Evolutionary conservation across 23 tunicate species (phyloP), one percentile per base, ranked within the genome.

Genomic region (Ascidia mentula): DNA sequence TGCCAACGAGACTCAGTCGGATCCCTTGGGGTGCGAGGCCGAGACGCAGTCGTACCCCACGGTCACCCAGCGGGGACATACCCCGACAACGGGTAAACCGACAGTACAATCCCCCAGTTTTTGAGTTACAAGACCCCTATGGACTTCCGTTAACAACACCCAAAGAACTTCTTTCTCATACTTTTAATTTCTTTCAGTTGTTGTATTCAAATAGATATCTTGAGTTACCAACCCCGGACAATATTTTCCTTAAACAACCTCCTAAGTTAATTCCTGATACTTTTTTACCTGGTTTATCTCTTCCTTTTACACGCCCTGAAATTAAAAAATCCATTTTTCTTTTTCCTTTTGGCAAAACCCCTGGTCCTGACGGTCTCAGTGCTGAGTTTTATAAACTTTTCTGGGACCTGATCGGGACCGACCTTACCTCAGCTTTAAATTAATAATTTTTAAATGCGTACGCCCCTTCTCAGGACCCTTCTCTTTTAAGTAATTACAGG

Each of bases 281-380:
- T 20, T 3, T 20, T 20, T 20, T 9, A 3, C 7, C 7, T 1
- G 24, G 24, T 5, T 28, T 53, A 53, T 3, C 13, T 1, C 22
- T 20, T 28, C 7, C 65, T 9, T 53, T 53, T 9, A 53, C 65
- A 26, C 1, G 1, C 12, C 65, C 22, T 20, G 65, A 53, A 53
- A 6, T 53, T 9, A 53, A 53, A 53, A 3, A 3, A 6, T 20
- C 65, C 22, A 53, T 53, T 28, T 53, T 28, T 28, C 65, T 53
- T 28, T 53, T 53, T 28, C 65, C 65, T 28, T 5, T 28, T 9
- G 65, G 7, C 13, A 53, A 53, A 53, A 12, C 13, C 65, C 65
- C 65, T 3, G 65, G 65, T 28, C 65, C 65, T 28, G 65, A 53
- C 65, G 65, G 65, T 53, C 65, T 53, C 65, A 53, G 65, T 28